Conservation (phyloP, 2,113 vertebrate species). For the Dasyornis broadbenti region DNA sequence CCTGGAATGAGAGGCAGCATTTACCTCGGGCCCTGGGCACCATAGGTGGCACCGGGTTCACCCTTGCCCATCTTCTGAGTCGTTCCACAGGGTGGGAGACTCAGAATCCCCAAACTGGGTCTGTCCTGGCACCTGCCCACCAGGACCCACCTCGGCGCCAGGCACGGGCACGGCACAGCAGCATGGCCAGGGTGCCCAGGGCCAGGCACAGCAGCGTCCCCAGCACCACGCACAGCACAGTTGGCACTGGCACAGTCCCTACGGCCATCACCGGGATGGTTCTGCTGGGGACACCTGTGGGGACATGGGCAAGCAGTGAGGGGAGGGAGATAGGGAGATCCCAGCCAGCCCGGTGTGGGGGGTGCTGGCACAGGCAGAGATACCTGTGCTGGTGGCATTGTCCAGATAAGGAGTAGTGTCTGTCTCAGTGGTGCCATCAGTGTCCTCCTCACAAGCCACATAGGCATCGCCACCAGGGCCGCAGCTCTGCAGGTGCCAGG, state of each 20-base stretch:
- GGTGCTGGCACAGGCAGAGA: background rate
- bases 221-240: background rate
- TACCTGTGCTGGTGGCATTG: background rate
- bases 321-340: background rate
- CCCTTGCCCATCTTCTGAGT: background rate
- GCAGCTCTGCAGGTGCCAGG: background rate
- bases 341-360: fast-evolving
- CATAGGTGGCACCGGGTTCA: fast-evolving
- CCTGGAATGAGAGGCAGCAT: fast-evolving
- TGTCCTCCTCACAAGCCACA: fast-evolving
- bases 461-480: fast-evolving
- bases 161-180: background rate
- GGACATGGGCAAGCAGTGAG: fast-evolving
- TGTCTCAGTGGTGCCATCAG: fast-evolving
- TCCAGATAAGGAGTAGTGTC: background rate
- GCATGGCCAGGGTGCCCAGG: background rate
- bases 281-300: background rate
- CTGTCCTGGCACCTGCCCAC: fast-evolving
- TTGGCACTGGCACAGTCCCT: fast-evolving
- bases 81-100: fast-evolving
- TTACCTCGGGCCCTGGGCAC: background rate
- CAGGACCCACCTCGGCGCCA: background rate
- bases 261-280: fast-evolving
- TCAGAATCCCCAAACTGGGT: fast-evolving
- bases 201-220: constrained; percentile 4